Base-by-base conservation (phyloP, 2,888 invertebrate genomes). In the Heliconius aoede region DNA sequence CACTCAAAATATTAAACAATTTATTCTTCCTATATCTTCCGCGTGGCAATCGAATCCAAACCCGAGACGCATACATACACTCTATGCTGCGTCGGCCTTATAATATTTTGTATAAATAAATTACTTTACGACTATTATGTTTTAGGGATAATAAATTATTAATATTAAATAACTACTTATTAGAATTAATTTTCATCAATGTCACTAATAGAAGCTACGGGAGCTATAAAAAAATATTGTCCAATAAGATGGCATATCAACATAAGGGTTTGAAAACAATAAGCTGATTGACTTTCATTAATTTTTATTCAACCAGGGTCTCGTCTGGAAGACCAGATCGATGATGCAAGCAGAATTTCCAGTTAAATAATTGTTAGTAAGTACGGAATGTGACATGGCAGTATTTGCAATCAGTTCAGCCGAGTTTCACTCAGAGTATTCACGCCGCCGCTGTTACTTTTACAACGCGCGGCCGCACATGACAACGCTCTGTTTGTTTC, bases 371-470 rank as follows among this genome's bases (percentile, higher is more conserved):
- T 78, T 77, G 72, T 76, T 72, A 51, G 76, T 74, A 62, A 78
- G 74, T 67, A 72, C 85, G 89, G 91, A 90, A 92, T 92, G 92
- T 90, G 89, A 87, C 87, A 89, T 89, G 86, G 86, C 85, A 84
- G 83, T 80, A 84, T 81, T 83, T 86, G 90, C 91, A 92, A 92
- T 92, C 93, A 91, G 91, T 91, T 90, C 91, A 88, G 90, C 85
- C 89, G 92, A 92, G 93, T 94, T 94, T 94, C 94, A 92, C 94
- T 89, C 88, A 85, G 93, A 93, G 92, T 93, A 94, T 94, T 93
- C 90, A 91, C 88, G 93, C 88, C 92, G 93, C 93, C 88, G 93
- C 88, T 93, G 93, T 93, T 92, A 93, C 92, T 93, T 94, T 93
- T 94, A 91, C 91, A 92, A 93, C 93, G 93, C 93, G 90, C 94